phyloP scores from a whole-genome alignment of 2,888 invertebrate species.

The Tetragonula carbonaria region DNA sequence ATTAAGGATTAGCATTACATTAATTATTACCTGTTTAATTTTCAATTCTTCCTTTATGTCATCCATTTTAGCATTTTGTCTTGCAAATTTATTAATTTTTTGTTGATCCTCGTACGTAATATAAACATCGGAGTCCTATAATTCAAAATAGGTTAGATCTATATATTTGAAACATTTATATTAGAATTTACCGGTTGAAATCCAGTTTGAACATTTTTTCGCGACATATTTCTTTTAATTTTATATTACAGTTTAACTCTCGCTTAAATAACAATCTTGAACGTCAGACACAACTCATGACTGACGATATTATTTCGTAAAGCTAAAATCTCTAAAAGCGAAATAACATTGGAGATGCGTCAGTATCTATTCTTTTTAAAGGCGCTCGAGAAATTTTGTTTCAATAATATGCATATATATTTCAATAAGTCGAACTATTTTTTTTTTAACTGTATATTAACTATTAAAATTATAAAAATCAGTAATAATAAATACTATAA shows the following conservation, averaged over 20 bases:
- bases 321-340: slow-evolving; percentile 3
- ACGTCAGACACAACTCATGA: slow-evolving; percentile 10
- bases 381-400: not conserved
- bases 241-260: not conserved
- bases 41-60: slow-evolving; percentile 95
- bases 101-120: slow-evolving; percentile 98
- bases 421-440: not conserved
- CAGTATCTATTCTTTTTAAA: not conserved
- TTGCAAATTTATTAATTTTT: slow-evolving; percentile 98
- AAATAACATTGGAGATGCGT: slow-evolving; percentile 19
- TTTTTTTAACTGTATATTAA: not conserved
- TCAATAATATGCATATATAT: not conserved
- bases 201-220: slow-evolving; percentile 85
- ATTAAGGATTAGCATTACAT: not conserved
- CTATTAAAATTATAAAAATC: not conserved
- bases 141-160: slow-evolving; percentile 50
- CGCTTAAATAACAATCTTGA: slow-evolving; percentile 9
- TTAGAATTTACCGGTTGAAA: slow-evolving; percentile 88
- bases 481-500: not conserved
- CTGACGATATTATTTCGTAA: slow-evolving; percentile 6
- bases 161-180: not conserved
- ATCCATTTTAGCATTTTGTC: slow-evolving; percentile 95
- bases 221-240: slow-evolving; percentile 71
- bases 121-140: slow-evolving; percentile 94
- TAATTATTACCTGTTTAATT: slow-evolving; percentile 88